Evolutionary conservation across 2,797 vertebrate genomes (phyloP), one percentile per base, ranked within the genome.

Genomic region (Saguinus oedipus): DNA sequence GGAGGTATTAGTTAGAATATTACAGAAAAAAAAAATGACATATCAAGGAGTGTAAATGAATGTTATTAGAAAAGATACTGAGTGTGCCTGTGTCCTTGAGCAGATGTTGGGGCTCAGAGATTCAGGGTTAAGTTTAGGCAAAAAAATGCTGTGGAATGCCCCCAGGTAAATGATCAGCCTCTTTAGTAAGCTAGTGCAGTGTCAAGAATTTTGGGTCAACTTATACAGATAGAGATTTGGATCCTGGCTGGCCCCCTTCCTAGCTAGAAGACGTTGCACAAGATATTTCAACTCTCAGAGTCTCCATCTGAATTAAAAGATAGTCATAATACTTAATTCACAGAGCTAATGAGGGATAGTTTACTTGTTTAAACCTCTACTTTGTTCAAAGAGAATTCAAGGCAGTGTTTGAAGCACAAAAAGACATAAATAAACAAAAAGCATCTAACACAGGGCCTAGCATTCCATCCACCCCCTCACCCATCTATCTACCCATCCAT

Each of bases 361-460:
- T 79, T 92, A 50, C 74, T 92, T 81, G 12, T 94, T 89, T 72
- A 90, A 92, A 72, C 30, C 50, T 86, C 85, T 75, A 33, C 33
- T 90, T 86, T 79, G 39, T 88, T 95, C 53, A 83, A 61, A 76
- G 74, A 72, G 22, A 68, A 79, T 72, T 72, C 39, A 83, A 82
- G 46, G 61, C n/a, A 87, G n/a, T 22, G 36, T 78, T 42, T 93
- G 50, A 76, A 55, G 72, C 86, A 90, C 90, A 64, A 78, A 92
- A 94, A 48, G 10, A 14, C 36, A 48, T 75, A 53, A 68, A 48
- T 14, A 68, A 12, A n/a, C 30, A 64, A 61, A 72, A 74, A 93
- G 6, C 27, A 19, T 59, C 80, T 75, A 61, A 39, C 30, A 50
- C 10, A 48, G 36, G 53, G 33, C 3, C 7, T 12, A 64, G 9